A percentile compares a stretch with the other conserved stretches of the same genome.
phyloP scores from a whole-genome alignment of 2,797 vertebrate genomes.

The Microctenopoma stevenorrisi region DNA sequence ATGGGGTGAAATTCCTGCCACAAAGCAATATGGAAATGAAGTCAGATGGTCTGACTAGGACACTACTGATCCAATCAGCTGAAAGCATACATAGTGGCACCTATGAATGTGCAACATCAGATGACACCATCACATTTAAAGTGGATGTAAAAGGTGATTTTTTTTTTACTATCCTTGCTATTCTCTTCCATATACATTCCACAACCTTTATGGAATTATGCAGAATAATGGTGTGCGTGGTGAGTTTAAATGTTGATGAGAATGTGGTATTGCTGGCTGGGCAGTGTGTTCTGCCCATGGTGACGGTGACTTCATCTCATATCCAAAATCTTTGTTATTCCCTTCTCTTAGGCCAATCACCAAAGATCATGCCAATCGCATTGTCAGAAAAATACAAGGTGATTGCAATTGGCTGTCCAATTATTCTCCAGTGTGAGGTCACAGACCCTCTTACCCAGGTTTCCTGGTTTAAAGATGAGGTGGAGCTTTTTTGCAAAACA shows the following conservation, averaged over 20 bases:
- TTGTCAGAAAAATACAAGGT: conserved; percentile 76
- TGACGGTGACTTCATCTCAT: conserved; percentile 44
- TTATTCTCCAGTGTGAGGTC: conserved; percentile 83
- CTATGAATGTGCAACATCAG: conserved; percentile 85
- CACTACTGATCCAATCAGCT: conserved; percentile 83
- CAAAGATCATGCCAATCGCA: conserved; percentile 77
- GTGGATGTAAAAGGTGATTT: conserved; percentile 92
- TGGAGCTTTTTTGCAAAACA: conserved; percentile 78
- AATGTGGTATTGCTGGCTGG: conserved; percentile 22
- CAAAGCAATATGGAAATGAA: conserved; percentile 82
- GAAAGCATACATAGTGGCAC: conserved; percentile 82
- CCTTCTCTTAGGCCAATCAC: conserved; percentile 74
- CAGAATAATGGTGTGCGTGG: conserved; percentile 16
- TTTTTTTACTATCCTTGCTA: conserved; percentile 27
- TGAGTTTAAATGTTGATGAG: conserved; percentile 26
- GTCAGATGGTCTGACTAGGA: conserved; percentile 82
- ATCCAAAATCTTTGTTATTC: conserved; percentile 53
- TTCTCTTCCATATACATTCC: conserved; percentile 24
- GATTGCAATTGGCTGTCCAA: conserved; percentile 74
- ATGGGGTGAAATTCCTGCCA: conserved; percentile 81
- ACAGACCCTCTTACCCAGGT: conserved; percentile 77
- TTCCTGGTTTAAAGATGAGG: conserved; percentile 81
- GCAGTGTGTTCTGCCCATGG: conserved; percentile 33
- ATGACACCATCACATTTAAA: conserved; percentile 85
- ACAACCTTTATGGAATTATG: conserved; percentile 1